Evolutionary conservation across 2,888 invertebrate genomes (phyloP), one percentile per base, ranked within the genome.

Genomic region (Ariolimax columbianus): DNA sequence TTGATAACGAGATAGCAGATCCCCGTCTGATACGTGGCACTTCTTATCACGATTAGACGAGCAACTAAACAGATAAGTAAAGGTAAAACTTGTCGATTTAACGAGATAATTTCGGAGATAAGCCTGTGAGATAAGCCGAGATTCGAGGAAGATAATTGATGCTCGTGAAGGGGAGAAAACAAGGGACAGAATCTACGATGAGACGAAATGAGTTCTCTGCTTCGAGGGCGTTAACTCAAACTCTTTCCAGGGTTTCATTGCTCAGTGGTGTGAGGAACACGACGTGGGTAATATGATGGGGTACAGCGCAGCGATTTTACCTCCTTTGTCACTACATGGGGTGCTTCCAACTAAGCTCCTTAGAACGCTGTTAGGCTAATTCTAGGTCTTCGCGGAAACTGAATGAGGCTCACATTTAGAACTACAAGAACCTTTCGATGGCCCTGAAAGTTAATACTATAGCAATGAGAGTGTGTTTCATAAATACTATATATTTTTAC

Each of bases 141-240:
- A 59, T 77, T 59, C 59, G 36, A 36, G 55, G 59, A 36, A 77
- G 77, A 77, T 77, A 77, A 77, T 77, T 77, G 77, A 77, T 77
- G 77, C 77, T 14, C 36, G 36, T 19, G 77, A 59, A 59, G 55
- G 47, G 40, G 55, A 55, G 47, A 75, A 47, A 75, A 75, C 73
- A 75, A 47, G 73, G 19, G 30, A 30, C n/a, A 75, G 36, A n/a
- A 30, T 47, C 30, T 26, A 30, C 30, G 47, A 75, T n/a, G 47
- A 75, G 72, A 40, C 23, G 72, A 72, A 40, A 40, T 72, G 72
- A 40, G 73, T 43, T 43, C 73, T 75, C 47, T 30, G 3, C 47
- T 43, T 75, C 7, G 47, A 75, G 73, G 73, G 73, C 73, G 73
- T 75, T 30, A 43, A 36, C 30, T 30, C 14, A 14, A 17, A 11